A percentile compares a stretch with the other conserved stretches of the same genome.
phyloP scores from a whole-genome alignment of 2,888 invertebrate genomes.

The Trissoscelio sp. region DNA sequence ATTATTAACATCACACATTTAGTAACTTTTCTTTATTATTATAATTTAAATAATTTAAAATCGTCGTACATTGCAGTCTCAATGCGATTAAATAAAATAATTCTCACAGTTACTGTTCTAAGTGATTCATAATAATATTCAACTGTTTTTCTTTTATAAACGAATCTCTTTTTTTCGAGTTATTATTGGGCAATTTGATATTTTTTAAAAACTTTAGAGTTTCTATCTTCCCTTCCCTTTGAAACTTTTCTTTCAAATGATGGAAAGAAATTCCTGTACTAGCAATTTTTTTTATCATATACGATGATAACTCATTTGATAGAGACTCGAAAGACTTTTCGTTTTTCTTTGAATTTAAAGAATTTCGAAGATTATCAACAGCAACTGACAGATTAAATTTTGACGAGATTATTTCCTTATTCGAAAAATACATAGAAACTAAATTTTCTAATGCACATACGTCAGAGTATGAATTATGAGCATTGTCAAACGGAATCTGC shows the following conservation, averaged over 20 bases:
- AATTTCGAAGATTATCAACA: constrained; percentile 7
- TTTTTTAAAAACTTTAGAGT: neutral
- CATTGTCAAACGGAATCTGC: constrained; percentile 12
- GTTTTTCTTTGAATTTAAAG: constrained; percentile 7
- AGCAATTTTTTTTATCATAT: constrained; percentile 10
- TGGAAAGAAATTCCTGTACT: neutral
- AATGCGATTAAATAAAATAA: neutral
- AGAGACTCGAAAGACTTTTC: constrained; percentile 13
- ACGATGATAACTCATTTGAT: neutral
- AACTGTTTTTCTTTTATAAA: neutral
- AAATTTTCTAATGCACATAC: constrained; percentile 13
- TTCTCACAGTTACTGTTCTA: neutral
- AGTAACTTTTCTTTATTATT: no score
- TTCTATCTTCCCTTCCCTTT: neutral
- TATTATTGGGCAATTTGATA: neutral
- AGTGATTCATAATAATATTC: neutral
- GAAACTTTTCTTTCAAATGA: neutral
- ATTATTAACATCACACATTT: no score
- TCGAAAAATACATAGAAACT: constrained; percentile 7
- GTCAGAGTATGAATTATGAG: no score
- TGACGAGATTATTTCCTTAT: neutral
- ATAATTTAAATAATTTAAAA: no score
- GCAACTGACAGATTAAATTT: neutral
- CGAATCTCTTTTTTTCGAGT: neutral
- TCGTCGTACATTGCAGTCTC: no score